Evolutionary conservation across 2,888 invertebrate genomes (phyloP).

Genomic region (Tetranychus truncatus): DNA sequence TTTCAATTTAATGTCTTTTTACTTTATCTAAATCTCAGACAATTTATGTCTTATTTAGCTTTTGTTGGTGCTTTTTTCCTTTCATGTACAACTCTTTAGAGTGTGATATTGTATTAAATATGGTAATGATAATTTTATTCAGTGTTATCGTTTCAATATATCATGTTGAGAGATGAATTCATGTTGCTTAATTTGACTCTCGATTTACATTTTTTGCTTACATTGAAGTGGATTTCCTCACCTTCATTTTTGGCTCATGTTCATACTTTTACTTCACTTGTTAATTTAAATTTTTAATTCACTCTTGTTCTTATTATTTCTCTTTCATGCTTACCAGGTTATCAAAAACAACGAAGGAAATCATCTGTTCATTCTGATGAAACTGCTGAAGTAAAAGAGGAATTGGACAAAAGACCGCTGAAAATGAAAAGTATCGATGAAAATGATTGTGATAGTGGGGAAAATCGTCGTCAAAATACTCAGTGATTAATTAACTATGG

Average conservation of each 20-base stretch:
- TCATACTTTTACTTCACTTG: not conserved
- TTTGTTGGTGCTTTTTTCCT: not conserved
- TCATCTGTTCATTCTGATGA: not conserved
- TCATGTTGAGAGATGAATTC: not conserved
- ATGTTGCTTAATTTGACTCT: no score
- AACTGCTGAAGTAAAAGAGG: not conserved
- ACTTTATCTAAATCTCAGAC: not conserved
- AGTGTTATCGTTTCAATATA: not conserved
- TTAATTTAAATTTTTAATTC: not conserved
- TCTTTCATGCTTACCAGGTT: not conserved
- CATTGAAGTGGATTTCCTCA: no score
- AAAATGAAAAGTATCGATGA: constrained; percentile 4
- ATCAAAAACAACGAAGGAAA: not conserved
- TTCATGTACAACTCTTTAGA: not conserved
- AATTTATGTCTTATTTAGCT: not conserved
- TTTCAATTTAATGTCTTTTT: not conserved
- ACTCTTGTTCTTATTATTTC: not conserved
- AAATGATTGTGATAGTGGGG: not conserved
- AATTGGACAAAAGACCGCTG: not conserved
- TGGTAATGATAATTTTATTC: not conserved
- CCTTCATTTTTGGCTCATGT: not conserved
- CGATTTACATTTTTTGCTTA: no score
- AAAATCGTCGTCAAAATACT: not conserved
- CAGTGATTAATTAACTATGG: not conserved
- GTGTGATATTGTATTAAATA: not conserved